Conservation (phyloP, 30 jellyfish, hydroid and myxozoan genomes). For the Clytia hemisphaerica region DNA sequence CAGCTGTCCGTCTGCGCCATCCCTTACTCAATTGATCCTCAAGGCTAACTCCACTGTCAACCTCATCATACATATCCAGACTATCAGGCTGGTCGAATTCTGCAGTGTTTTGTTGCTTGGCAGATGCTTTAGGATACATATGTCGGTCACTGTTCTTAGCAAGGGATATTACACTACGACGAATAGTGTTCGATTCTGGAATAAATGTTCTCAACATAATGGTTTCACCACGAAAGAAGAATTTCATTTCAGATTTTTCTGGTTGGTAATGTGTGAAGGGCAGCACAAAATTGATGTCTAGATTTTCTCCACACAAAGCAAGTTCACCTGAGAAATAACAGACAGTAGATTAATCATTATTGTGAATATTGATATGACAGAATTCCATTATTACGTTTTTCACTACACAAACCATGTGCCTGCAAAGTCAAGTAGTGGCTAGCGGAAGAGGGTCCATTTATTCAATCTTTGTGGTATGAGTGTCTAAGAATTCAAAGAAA, state of each 20-base stretch:
- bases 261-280: conserved; percentile 83
- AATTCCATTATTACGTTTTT: too few species aligned
- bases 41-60: conserved; percentile 25
- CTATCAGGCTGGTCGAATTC: conserved; percentile 34
- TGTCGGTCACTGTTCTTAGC: conserved; percentile 51
- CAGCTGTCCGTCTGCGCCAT: conserved; percentile 77
- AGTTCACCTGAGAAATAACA: conserved; percentile 48
- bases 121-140: conserved; percentile 26
- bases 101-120: conserved; percentile 50
- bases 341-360: neutral
- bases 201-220: conserved; percentile 59
- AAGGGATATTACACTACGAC: conserved; percentile 72
- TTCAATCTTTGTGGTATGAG: too few species aligned
- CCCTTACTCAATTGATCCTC: conserved; percentile 67
- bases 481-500: too few species aligned
- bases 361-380: neutral
- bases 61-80: conserved; percentile 40
- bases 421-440: too few species aligned
- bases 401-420: too few species aligned
- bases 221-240: conserved; percentile 79
- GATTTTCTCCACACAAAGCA: conserved; percentile 95
- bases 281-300: conserved; percentile 61
- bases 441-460: too few species aligned
- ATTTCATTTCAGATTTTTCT: conserved; percentile 45
- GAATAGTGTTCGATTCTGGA: conserved; percentile 87